Conservation (phyloP, 2,113 vertebrate species). For the Puma concolor region DNA sequence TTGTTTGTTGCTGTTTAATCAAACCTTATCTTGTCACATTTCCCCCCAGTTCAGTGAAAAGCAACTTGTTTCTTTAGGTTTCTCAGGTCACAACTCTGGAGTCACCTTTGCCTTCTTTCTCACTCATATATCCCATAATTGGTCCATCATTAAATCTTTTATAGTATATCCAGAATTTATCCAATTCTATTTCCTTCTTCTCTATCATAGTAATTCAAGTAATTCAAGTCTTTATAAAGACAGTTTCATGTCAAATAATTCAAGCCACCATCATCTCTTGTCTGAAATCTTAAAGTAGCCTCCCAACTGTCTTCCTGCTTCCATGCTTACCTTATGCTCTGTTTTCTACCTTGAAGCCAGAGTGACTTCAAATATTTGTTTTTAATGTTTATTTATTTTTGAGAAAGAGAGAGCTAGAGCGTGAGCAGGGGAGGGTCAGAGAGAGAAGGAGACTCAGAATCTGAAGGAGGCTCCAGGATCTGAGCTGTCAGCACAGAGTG, state of each 20-base stretch:
- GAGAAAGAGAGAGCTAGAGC: rapidly evolving
- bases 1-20: not conserved
- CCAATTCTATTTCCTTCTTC: not conserved
- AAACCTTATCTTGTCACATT: not conserved
- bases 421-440: no score
- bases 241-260: no score
- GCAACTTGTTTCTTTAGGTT: not conserved
- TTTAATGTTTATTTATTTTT: no score
- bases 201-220: not conserved
- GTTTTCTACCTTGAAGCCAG: no score
- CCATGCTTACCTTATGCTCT: no score
- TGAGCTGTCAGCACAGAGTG: no score
- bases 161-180: not conserved
- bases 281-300: no score
- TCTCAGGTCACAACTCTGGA: not conserved
- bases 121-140: not conserved
- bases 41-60: not conserved
- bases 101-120: not conserved
- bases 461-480: no score
- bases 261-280: not conserved
- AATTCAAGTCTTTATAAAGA: no score
- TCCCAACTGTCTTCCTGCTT: no score
- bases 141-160: not conserved
- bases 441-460: no score
- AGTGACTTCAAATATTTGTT: no score